Evolutionary conservation across 53 echinoderm and acorn worm genomes (phyloP).

Genomic region (Actinopyga echinites): DNA sequence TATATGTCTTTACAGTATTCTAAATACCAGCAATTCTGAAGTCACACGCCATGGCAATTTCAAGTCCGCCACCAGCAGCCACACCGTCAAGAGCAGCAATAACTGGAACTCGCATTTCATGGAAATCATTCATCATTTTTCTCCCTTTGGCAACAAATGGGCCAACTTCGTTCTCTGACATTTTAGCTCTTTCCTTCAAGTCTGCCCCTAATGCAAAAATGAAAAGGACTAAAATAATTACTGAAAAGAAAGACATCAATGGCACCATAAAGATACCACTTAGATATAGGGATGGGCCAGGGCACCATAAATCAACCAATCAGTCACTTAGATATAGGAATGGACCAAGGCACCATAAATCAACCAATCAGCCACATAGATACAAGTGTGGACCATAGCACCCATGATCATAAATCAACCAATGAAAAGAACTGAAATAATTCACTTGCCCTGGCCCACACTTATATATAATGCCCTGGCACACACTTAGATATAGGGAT

Average conservation of each 20-base stretch:
- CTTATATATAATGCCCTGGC: too few relatives aligned
- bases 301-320: too few relatives aligned
- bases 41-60: slow-evolving; percentile 90
- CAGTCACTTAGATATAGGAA: too few relatives aligned
- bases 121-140: slow-evolving; percentile 59
- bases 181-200: slow-evolving; percentile 81
- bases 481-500: neutral
- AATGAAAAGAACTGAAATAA: neutral
- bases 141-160: slow-evolving; percentile 80
- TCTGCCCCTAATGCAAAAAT: slow-evolving; percentile 73
- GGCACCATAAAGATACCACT: neutral
- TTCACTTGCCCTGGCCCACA: too few relatives aligned
- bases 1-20: too few relatives aligned
- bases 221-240: neutral
- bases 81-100: slow-evolving; percentile 95
- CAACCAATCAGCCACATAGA: too few relatives aligned
- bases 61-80: slow-evolving; percentile 90
- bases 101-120: slow-evolving; percentile 87
- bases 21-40: slow-evolving; percentile 83
- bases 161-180: slow-evolving; percentile 83
- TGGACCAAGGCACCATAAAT: too few relatives aligned
- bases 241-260: neutral
- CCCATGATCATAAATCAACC: too few relatives aligned
- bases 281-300: too few relatives aligned
- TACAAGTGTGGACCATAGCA: too few relatives aligned